Evolutionary conservation across 2,113 vertebrate genomes (phyloP).

Genomic region (Microtus pennsylvanicus): DNA sequence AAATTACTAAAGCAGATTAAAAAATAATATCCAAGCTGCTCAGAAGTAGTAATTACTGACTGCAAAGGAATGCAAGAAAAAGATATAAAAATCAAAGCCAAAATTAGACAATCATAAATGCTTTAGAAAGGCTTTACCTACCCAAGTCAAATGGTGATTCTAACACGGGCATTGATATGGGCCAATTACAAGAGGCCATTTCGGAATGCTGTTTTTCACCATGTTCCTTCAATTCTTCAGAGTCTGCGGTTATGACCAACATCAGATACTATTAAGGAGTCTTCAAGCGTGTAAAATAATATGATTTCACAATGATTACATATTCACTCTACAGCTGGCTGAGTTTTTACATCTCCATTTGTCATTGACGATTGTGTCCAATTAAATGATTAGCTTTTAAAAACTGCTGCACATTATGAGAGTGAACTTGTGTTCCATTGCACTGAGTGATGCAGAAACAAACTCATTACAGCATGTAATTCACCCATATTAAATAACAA

Average conservation of each 20-base stretch:
- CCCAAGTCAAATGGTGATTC: conserved; percentile 80
- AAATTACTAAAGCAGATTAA: conserved; percentile 66
- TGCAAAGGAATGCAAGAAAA: conserved; percentile 78
- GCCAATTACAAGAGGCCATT: conserved; percentile 82
- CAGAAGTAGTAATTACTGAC: conserved; percentile 71
- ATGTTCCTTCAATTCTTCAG: conserved; percentile 90
- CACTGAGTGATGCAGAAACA: conserved; percentile 99
- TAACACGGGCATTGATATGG: conserved; percentile 65
- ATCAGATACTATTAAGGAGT: conserved; percentile 98
- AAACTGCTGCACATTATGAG: conserved; percentile 98
- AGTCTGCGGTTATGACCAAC: conserved; percentile 91
- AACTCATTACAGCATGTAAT: conserved; percentile 99
- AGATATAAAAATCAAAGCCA: conserved; percentile 77
- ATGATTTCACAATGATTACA: conserved; percentile 99
- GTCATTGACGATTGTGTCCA: conserved; percentile 99
- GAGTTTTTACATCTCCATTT: conserved; percentile 99
- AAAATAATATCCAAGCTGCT: background rate
- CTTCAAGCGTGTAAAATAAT: conserved; percentile 99
- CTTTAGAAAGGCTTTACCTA: conserved; percentile 75
- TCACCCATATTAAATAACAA: conserved; percentile 99
- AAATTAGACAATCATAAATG: conserved; percentile 73
- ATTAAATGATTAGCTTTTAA: conserved; percentile 99
- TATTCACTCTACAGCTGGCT: conserved; percentile 99
- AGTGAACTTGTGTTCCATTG: conserved; percentile 99
- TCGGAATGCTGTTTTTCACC: conserved; percentile 85